Evolutionary conservation across 2,888 invertebrate species (phyloP), one percentile per base, ranked within the genome.

Genomic region (Nymphalis urticae): DNA sequence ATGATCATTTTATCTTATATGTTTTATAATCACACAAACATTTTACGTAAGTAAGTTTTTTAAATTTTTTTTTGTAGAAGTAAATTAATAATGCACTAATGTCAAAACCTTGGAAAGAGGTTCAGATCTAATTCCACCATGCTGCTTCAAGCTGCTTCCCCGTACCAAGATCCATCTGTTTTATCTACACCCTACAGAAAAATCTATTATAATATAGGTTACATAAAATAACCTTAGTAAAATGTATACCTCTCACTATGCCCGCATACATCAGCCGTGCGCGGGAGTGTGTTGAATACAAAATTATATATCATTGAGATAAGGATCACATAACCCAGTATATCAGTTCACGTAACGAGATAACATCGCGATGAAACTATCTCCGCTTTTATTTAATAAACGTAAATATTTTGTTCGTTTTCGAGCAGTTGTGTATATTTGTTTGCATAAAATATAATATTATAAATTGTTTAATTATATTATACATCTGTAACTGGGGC

Each of bases 391-490:
- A 48, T 54, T 68, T 68, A 48, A 51, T 60, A 13, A n/a, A 54
- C 53, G 63, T 63, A 61, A 56, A 64, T 64, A 61, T 64, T 64
- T 53, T 64, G 48, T 32, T 53, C 60, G 54, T 27, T 56, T 56
- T 53, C 53, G 53, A 53, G 13, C 42, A 42, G 42, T 4, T 16
- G 17, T 53, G 16, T 53, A 42, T 42, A 13, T 13, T 13, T 42
- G 42, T 42, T 42, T 42, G 42, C 42, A 42, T 42, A 10, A 13
- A 42, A 42, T 42, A 32, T 32, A 13, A 10, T 42, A 42, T 13
- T 42, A 4, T 42, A 42, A 42, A 10, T 3, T 42, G 13, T 42
- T 42, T 42, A 42, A 21, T 51, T 51, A 21, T 19, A 51, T 51
- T 51, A 9, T 10, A 19, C 10, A 51, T 9, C 21, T n/a, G 10